These are phyloP conservation scores for Tetragonula carbonaria DNA, from an alignment of 2,888 invertebrate genomes.

Conservation along the genomic window DNA sequence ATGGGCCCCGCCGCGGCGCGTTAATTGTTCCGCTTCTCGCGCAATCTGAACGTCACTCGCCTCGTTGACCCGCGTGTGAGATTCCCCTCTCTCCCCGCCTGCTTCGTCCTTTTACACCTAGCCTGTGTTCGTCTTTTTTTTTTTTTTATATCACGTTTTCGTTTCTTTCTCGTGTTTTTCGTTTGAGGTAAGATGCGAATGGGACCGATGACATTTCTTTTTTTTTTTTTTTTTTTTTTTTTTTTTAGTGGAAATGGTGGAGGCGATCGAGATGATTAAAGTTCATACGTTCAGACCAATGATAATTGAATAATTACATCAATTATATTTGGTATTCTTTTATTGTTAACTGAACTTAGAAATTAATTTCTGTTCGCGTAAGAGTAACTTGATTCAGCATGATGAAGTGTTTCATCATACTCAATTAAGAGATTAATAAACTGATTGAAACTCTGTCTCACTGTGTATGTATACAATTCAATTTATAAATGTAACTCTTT, in stretches of 20 bases:
- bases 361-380: too few relatives aligned
- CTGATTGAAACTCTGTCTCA: not conserved
- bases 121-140: not conserved
- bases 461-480: not conserved
- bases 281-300: not conserved
- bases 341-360: too few relatives aligned
- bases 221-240: not conserved
- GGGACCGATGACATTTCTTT: not conserved
- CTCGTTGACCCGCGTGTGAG: slow-evolving; percentile 57
- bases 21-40: slow-evolving; percentile 70
- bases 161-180: not conserved
- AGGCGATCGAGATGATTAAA: too few relatives aligned
- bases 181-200: not conserved
- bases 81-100: slow-evolving; percentile 9
- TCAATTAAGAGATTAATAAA: too few relatives aligned
- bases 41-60: slow-evolving; percentile 9
- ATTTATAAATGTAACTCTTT: not conserved
- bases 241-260: not conserved
- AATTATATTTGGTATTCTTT: too few relatives aligned
- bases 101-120: not conserved
- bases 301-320: too few relatives aligned
- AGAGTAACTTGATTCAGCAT: too few relatives aligned
- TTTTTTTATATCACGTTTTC: not conserved
- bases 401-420: too few relatives aligned
- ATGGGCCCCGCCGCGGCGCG: slow-evolving; percentile 52